phyloP scores from a whole-genome alignment of 2,797 vertebrate species.

The Poliocrania exsul region DNA sequence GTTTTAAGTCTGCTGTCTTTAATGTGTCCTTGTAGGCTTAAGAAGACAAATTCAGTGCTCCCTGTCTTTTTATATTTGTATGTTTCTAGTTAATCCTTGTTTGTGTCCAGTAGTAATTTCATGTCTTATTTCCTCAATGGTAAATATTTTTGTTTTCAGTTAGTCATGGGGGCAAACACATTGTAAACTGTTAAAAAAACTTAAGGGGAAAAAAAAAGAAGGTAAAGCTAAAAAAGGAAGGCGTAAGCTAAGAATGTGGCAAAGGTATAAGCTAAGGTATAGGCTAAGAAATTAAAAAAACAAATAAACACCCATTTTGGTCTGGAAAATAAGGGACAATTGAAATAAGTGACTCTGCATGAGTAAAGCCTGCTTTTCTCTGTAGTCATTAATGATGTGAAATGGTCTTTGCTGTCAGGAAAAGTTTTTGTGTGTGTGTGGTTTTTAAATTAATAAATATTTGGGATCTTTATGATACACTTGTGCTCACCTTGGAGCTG shows the following conservation, averaged over 20 bases:
- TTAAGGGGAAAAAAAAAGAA: neutral
- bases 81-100: neutral
- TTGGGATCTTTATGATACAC: neutral
- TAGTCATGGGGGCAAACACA: neutral
- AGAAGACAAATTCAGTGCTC: neutral
- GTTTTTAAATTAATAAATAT: neutral
- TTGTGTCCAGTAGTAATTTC: neutral
- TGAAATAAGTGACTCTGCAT: neutral
- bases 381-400: neutral
- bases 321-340: neutral
- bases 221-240: neutral
- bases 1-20: neutral
- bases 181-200: neutral
- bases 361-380: neutral
- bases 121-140: neutral
- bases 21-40: neutral
- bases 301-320: neutral
- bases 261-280: neutral
- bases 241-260: neutral
- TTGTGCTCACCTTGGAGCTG: neutral
- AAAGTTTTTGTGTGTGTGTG: neutral
- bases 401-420: neutral
- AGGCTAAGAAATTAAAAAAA: neutral
- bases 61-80: neutral
- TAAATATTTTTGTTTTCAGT: neutral